These are phyloP conservation scores for Pangasianodon gigas DNA, from an alignment of 2,113 vertebrate species.

Conservation along the genomic window DNA sequence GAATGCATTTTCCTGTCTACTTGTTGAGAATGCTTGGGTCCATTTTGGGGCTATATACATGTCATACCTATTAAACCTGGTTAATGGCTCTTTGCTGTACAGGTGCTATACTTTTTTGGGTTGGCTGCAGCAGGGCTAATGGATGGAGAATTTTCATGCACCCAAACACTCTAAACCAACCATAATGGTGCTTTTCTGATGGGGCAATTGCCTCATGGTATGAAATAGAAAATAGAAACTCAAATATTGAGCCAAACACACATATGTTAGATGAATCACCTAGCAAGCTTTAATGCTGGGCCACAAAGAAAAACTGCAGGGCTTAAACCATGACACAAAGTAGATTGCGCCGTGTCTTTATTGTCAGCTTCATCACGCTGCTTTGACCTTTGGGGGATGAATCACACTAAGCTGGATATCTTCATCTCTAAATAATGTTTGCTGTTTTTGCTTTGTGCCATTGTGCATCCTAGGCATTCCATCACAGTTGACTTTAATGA, in stretches of 20 bases:
- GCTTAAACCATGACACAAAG: constrained; percentile 5
- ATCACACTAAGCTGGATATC: constrained; percentile 15
- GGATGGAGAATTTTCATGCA: constrained; percentile 27
- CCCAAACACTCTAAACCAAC: constrained; percentile 28
- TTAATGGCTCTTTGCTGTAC: constrained; percentile 50
- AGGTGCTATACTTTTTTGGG: constrained; percentile 37
- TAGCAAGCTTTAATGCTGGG: constrained; percentile 7
- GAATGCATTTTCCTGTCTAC: constrained; percentile 55
- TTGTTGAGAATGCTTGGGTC: constrained; percentile 31
- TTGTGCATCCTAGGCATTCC: constrained; percentile 39
- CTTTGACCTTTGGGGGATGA: constrained; percentile 10
- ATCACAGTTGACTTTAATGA: constrained; percentile 48
- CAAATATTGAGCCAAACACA: neutral
- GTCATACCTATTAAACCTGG: constrained; percentile 45
- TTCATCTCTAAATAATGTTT: constrained; percentile 22
- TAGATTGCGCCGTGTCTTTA: constrained; percentile 15
- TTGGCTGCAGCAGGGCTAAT: constrained; percentile 47
- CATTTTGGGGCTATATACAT: constrained; percentile 51
- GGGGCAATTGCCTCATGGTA: constrained; percentile 16
- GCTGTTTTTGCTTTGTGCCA: neutral
- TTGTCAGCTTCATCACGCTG: constrained; percentile 9
- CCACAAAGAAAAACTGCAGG: constrained; percentile 11
- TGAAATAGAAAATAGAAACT: constrained; percentile 17
- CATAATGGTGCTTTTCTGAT: constrained; percentile 28
- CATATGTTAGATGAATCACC: constrained; percentile 10